Conservation (phyloP, 35 echinoderm and acorn worm species). For the Strongylocentrotus purpuratus region DNA sequence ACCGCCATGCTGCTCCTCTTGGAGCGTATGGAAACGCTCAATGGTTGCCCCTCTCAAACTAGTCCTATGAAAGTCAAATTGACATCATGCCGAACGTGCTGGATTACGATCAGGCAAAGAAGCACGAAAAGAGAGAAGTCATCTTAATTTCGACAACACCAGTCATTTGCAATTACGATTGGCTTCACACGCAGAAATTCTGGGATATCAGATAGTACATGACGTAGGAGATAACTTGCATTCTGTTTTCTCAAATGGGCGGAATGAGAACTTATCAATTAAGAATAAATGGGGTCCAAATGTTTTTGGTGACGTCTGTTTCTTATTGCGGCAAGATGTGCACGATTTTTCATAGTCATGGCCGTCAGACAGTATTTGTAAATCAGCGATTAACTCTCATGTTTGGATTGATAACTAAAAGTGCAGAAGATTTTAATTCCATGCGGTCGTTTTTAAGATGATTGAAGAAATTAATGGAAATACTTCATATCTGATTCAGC, state of each 20-base stretch:
- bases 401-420: too few relatives aligned
- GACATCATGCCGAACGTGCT: background rate
- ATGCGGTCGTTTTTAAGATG: too few relatives aligned
- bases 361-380: too few relatives aligned
- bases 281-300: background rate
- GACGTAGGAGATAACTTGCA: background rate
- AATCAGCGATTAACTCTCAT: too few relatives aligned
- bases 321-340: too few relatives aligned
- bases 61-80: background rate
- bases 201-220: background rate
- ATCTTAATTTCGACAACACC: slow-evolving; percentile 3
- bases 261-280: background rate
- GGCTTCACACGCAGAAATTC: background rate
- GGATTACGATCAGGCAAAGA: slow-evolving; percentile 2
- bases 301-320: too few relatives aligned
- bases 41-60: slow-evolving; percentile 1
- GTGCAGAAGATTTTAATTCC: too few relatives aligned
- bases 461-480: too few relatives aligned
- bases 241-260: background rate
- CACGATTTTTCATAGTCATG: too few relatives aligned
- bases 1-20: background rate
- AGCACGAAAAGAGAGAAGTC: background rate
- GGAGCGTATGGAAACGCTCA: background rate
- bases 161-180: slow-evolving; percentile 1
- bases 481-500: too few relatives aligned